Evolutionary conservation across 1,140 invertebrate genomes (phyloP).

Genomic region (Drosophila kohkoa): DNA sequence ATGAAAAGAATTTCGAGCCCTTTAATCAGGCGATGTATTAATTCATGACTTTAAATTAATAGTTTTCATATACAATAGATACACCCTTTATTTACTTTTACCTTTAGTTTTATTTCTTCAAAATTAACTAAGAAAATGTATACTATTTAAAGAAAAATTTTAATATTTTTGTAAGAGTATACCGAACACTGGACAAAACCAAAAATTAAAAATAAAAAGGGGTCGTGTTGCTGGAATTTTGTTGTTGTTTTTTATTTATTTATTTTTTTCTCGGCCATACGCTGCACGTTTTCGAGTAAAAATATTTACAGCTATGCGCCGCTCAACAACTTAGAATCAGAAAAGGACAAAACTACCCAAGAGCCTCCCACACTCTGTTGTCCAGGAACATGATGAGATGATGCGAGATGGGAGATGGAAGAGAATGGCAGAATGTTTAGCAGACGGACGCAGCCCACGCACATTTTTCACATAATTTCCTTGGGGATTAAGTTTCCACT

Average conservation of each 20-base stretch:
- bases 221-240: constrained; percentile 46
- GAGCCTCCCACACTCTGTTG: neutral
- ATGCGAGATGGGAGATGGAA: neutral
- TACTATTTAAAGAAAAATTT: neutral
- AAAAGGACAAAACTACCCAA: constrained; percentile 36
- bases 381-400: constrained; percentile 24
- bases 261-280: constrained; percentile 43
- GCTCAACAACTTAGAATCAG: constrained; percentile 63
- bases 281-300: constrained; percentile 45
- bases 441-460: constrained; percentile 52
- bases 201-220: constrained; percentile 54
- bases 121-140: too few species aligned
- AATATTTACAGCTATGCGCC: constrained; percentile 69
- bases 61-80: too few species aligned
- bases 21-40: too few species aligned
- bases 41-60: too few species aligned
- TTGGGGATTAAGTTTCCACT: constrained; percentile 82
- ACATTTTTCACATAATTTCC: constrained; percentile 83
- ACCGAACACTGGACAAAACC: constrained; percentile 20
- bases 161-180: neutral
- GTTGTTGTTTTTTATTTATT: constrained; percentile 26
- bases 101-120: too few species aligned
- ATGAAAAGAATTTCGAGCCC: too few species aligned
- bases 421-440: too few species aligned
- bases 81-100: too few species aligned